Evolutionary conservation across 2,797 vertebrate species (phyloP).

Genomic region (Molossus molossus): DNA sequence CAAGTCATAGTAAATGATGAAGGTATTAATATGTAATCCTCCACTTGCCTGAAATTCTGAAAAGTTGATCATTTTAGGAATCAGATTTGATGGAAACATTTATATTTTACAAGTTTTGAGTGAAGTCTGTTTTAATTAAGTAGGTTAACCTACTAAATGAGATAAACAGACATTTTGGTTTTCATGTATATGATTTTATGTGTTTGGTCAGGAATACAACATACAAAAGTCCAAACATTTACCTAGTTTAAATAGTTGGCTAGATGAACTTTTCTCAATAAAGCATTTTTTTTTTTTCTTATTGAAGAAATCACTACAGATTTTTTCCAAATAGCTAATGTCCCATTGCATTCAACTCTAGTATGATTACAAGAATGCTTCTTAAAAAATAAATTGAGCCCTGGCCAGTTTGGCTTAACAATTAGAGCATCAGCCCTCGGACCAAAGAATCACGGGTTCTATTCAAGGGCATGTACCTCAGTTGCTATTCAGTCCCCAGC

Average conservation of each 20-base stretch:
- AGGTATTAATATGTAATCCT: background rate
- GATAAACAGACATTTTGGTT: constrained; percentile 10
- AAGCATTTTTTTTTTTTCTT: constrained; percentile 8
- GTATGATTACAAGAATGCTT: background rate
- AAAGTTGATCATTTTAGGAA: constrained; percentile 31
- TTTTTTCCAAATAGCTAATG: background rate
- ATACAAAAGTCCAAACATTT: background rate
- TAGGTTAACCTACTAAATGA: background rate
- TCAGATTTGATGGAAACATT: constrained; percentile 28
- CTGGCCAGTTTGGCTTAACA: no score
- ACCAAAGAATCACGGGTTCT: no score
- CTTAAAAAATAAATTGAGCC: background rate
- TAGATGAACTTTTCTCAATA: background rate
- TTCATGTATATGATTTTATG: background rate
- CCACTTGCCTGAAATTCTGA: constrained; percentile 24
- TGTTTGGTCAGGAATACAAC: constrained; percentile 3
- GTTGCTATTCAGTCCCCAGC: no score
- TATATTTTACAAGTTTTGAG: constrained; percentile 41
- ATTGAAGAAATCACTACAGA: background rate
- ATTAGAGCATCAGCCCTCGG: no score
- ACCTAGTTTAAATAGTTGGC: constrained; percentile 16
- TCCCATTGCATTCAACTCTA: background rate
- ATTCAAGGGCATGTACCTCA: no score
- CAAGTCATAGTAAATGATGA: background rate
- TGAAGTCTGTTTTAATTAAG: constrained; percentile 14